phyloP scores from a whole-genome alignment of 2,113 vertebrate genomes.

The Megaptera novaeangliae region DNA sequence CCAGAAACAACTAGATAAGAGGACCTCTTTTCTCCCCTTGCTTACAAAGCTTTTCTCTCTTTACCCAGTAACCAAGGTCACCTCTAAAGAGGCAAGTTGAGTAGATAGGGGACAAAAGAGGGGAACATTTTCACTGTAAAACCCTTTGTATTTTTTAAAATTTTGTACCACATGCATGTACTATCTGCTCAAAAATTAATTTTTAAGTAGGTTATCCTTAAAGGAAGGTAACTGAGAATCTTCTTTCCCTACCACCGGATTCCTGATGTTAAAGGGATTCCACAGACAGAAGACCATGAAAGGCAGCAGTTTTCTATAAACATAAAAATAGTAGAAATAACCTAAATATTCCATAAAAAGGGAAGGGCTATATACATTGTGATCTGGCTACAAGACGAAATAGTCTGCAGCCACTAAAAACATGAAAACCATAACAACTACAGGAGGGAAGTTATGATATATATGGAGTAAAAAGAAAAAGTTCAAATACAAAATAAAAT shows the following conservation, averaged over 20 bases:
- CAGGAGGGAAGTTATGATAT: fast-evolving
- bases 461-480: neutral
- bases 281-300: neutral
- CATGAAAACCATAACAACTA: neutral
- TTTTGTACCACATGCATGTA: neutral
- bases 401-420: neutral
- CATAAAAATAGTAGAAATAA: neutral
- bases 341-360: neutral
- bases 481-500: neutral
- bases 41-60: neutral
- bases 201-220: neutral
- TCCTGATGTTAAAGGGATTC: neutral
- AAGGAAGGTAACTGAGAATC: neutral
- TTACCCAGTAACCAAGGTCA: neutral
- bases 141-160: neutral
- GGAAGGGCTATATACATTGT: neutral
- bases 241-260: neutral
- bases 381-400: too few relatives aligned
- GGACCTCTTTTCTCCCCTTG: neutral
- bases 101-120: neutral
- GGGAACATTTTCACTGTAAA: neutral
- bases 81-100: neutral
- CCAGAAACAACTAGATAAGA: neutral
- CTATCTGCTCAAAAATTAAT: neutral
- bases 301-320: neutral